Evolutionary conservation across 92 coral and sea anemone genomes (phyloP).

Genomic region (Phymanthus crucifer): DNA sequence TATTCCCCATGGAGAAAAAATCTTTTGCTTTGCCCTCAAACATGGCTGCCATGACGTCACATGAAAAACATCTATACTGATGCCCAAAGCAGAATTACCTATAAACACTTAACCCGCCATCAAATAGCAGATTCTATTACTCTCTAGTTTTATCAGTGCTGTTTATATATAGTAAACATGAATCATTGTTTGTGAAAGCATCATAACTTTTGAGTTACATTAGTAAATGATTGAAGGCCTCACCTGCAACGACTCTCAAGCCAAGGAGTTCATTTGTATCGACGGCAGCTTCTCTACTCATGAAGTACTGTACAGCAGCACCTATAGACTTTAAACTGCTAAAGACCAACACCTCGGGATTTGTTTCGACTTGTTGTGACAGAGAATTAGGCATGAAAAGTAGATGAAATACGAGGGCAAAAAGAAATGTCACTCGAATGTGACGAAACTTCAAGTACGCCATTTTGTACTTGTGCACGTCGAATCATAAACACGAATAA

Average conservation of each 20-base stretch:
- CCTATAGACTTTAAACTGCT: slow-evolving; percentile 14
- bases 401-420: neutral
- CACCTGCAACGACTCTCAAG: slow-evolving; percentile 30
- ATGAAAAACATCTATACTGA: too few relatives aligned
- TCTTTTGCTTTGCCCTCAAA: too few relatives aligned
- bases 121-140: too few relatives aligned
- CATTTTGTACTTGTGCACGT: neutral
- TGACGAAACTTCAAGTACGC: neutral
- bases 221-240: too few relatives aligned
- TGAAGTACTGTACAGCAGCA: slow-evolving; percentile 12
- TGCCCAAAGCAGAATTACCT: too few relatives aligned
- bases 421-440: neutral
- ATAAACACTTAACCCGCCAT: too few relatives aligned
- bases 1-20: too few relatives aligned
- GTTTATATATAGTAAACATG: too few relatives aligned
- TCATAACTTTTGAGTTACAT: too few relatives aligned
- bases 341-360: slow-evolving; percentile 30
- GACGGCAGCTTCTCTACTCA: neutral
- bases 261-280: slow-evolving; percentile 25
- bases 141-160: too few relatives aligned
- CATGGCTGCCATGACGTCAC: too few relatives aligned
- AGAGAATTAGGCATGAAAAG: neutral
- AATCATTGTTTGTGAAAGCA: too few relatives aligned
- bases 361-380: slow-evolving; percentile 36
- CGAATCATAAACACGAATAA: neutral